Evolutionary conservation across 2,113 vertebrate genomes (phyloP), one percentile per base, ranked within the genome.

Genomic region (Chunga burmeisteri): DNA sequence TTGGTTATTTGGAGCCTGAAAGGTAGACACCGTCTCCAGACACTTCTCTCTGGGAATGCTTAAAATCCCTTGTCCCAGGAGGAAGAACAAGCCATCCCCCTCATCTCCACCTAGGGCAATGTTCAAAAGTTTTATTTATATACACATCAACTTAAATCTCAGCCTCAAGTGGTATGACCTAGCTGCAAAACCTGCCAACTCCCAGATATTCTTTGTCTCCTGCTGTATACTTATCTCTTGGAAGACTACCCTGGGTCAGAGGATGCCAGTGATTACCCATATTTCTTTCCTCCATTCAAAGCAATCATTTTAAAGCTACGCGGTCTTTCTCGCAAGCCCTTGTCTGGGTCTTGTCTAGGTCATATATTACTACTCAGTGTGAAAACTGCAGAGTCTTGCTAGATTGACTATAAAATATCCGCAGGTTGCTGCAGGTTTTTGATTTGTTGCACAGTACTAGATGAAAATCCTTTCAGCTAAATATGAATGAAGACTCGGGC

Each of bases 301-400:
- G 91, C 92, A 94, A 81, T 97, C 90, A 95, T 97, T 98, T 97
- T 94, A 96, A 96, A 97, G 59, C 93, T 87, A 65, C 49, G 15
- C 30, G 11, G 95, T 93, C 95, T 96, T 98, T 96, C 96, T 97
- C 88, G 94, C 84, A 95, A 96, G 94, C 85, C 89, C 73, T 50
- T 94, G 94, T 94, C 97, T 96, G 89, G 93, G 92, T 98, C 98
- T 97, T 89, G 94, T 97, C 95, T 97, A 95, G 98, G 95, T 97
- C 97, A 82, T 97, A 97, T 97, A 97, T 98, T 96, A 97, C 86
- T 96, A 81, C 89, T 96, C 85, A 56, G 74, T 97, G 90, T 95
- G 97, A 97, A 97, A 98, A 97, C 93, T 96, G 94, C 86, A 93
- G 80, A 93, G 74, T 97, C 96, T 96, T 94, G 14, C 97, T 96